Percentiles rank a stretch among this genome's conserved stretches.
These are phyloP conservation scores for Lepidurus arcticus DNA, from an alignment of 1,140 invertebrate species.

Conservation along the genomic window DNA sequence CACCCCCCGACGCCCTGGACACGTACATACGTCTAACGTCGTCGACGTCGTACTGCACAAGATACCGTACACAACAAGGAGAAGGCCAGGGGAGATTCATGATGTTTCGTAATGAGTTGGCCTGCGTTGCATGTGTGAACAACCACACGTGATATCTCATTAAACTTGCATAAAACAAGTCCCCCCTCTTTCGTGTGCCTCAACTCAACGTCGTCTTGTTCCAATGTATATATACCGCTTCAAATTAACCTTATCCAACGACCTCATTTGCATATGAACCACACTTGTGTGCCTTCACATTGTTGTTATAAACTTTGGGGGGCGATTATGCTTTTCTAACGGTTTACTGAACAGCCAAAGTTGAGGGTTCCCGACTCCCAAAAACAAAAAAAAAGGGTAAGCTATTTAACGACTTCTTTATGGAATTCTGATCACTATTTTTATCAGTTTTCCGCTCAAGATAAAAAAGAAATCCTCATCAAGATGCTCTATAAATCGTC, in stretches of 20 bases:
- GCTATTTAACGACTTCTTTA: neutral
- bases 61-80: neutral
- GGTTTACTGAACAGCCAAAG: neutral
- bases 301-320: neutral
- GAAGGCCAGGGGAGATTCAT: neutral
- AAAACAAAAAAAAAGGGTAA: neutral
- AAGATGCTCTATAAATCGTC: slow-evolving; percentile 22
- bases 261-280: slow-evolving; percentile 15
- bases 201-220: neutral
- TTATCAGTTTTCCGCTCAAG: neutral
- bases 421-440: slow-evolving; percentile 17
- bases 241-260: slow-evolving; percentile 15
- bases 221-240: slow-evolving; percentile 12
- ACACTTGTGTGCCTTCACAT: neutral
- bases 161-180: slow-evolving; percentile 13
- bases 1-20: neutral
- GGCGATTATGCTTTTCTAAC: neutral
- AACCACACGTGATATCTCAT: slow-evolving; percentile 19
- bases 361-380: neutral
- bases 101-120: slow-evolving; percentile 12
- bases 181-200: neutral
- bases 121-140: slow-evolving; percentile 17
- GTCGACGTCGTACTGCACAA: neutral
- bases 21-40: neutral
- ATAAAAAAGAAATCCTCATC: slow-evolving; percentile 15